Base-by-base conservation (phyloP, 2,888 invertebrate genomes). In the Drosophila infuscata region DNA sequence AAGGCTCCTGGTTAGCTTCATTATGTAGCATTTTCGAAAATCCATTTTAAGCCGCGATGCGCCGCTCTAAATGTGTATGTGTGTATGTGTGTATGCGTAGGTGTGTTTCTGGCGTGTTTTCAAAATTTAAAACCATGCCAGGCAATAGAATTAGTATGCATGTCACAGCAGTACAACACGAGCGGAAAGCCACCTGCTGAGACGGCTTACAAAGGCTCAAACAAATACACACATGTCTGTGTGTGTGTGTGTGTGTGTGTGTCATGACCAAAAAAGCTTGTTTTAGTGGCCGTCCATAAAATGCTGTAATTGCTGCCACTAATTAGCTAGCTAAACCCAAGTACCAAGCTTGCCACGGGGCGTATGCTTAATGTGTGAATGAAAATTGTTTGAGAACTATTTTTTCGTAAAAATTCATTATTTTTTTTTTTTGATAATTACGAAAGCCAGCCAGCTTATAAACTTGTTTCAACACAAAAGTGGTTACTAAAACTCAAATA, bases 1-100 rank as follows among this genome's bases (percentile, higher is more conserved):
- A 35, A 5, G 54, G 68, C 76, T 74, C 76, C 82, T 88, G 90
- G 89, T 84, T 84, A 89, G 82, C 88, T 76, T 84, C 76, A 89
- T 84, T 84, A 89, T 84, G 88, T 88, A 70, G 72, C 63, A 69
- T 68, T 88, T 88, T 74, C 57, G 54, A 43, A 82, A 89, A 85
- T 60, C 90, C 90, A 66, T 67, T 84, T 84, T 88, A 88, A 88
- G 82, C 82, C 67, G 63, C 20, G 36, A n/a, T 29, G 35, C 36
- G 33, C 12, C 30, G 29, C 11, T 36, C 20, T 20, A 9, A 58
- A 46, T n/a, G 32, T 36, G 17, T 38, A 30, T 48, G n/a, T 36
- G 12, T 29, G 32, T 57, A 38, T 32, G 38, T 41, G 36, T n/a
- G 11, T n/a, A 33, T 20, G 46, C 29, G 48, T n/a, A 29, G 17